These are phyloP conservation scores for Microtus agrestis DNA, from an alignment of 2,797 vertebrate genomes.

Conservation along the genomic window DNA sequence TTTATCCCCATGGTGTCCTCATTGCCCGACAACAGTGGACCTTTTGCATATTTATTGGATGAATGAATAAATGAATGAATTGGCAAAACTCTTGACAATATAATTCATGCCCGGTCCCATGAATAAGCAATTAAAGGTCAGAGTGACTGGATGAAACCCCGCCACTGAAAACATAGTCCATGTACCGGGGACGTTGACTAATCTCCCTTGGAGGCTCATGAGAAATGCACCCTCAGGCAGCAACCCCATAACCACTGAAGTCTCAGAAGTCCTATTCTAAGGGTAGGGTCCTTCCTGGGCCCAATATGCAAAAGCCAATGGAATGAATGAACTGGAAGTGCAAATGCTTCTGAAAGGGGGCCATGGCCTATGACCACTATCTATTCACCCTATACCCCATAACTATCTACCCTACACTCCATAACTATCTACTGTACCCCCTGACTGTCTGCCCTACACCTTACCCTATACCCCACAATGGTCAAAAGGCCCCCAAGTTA, in stretches of 20 bases:
- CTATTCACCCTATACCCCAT: background rate
- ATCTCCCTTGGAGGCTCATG: background rate
- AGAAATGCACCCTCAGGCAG: background rate
- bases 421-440: background rate
- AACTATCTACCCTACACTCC: no score
- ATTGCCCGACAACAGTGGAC: background rate
- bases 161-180: background rate
- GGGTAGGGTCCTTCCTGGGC: background rate
- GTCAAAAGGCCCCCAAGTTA: background rate
- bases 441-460: background rate
- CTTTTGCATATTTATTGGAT: background rate
- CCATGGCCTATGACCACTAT: background rate
- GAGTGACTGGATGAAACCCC: background rate
- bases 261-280: background rate
- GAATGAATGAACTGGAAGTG: background rate
- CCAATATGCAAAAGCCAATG: background rate
- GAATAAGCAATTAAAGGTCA: slow-evolving; percentile 17
- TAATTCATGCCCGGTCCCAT: background rate
- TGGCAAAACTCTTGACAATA: background rate
- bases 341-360: no score
- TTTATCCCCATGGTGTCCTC: background rate
- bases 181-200: fast-evolving
- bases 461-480: background rate
- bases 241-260: background rate
- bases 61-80: background rate